These are phyloP conservation scores for Hymenopus coronatus DNA, from an alignment of 2,888 invertebrate genomes.

Conservation along the genomic window DNA sequence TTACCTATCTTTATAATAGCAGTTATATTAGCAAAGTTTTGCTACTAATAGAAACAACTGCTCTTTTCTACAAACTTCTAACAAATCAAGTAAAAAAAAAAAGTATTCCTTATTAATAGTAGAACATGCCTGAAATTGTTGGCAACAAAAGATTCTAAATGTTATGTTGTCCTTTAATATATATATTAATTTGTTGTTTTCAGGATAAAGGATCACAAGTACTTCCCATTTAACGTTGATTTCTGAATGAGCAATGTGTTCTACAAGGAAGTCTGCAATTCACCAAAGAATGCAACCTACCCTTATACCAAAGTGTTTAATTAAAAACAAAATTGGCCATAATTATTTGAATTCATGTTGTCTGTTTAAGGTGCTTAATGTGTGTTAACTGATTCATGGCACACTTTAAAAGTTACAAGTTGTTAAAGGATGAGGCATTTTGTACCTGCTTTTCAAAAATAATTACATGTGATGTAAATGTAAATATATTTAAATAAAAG, in stretches of 20 bases:
- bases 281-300: neutral
- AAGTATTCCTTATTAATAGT: too few species aligned
- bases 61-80: too few species aligned
- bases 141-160: too few species aligned
- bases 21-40: too few species aligned
- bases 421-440: neutral
- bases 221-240: constrained; percentile 17
- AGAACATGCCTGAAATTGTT: too few species aligned
- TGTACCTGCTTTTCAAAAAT: neutral
- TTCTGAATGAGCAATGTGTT: neutral
- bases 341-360: neutral
- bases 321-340: neutral
- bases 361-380: neutral
- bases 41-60: too few species aligned
- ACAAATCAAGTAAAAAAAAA: too few species aligned
- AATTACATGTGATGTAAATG: neutral
- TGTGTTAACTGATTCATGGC: neutral
- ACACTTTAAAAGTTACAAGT: neutral
- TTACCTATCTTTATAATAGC: too few species aligned
- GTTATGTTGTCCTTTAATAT: too few species aligned
- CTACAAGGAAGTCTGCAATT: neutral
- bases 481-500: neutral
- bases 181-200: neutral
- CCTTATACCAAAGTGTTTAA: neutral
- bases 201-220: constrained; percentile 14